Base-by-base conservation (phyloP, 1,140 invertebrate species). In the Teleogryllus occipitalis region DNA sequence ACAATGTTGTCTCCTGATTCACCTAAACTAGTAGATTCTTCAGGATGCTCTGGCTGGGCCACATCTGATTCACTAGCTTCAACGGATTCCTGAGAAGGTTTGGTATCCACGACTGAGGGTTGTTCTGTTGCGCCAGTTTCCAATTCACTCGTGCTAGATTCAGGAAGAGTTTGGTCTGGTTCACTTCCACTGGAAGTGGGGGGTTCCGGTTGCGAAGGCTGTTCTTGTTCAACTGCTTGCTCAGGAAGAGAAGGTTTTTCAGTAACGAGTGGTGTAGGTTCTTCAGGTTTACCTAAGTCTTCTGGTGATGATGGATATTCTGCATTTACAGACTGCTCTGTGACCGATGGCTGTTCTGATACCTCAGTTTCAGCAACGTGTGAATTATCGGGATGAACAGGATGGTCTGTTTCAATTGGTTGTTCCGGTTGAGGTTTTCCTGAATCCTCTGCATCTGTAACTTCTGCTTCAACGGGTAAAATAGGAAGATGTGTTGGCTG, bases 211-310 rank as follows among this genome's bases (percentile, higher is more conserved):
- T 49, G 8, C 8, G 8, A 14, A 39, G 54, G n/a, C 14, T 22
- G 49, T 14, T 79, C n/a, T 65, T 39, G 80, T 79, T 79, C 75
- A 76, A 79, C 78, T 47, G 82, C 76, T 74, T 84, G 82, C 47
- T 74, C 80, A 47, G 74, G 47, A 75, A 73, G 14, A 73, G 77
- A 77, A 21, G 76, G 74, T 80, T 82, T 77, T 48, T 72, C 79
- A 65, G 27, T 39, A 79, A 65, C 27, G 27, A 39, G 5, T 39
- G 27, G 27, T 39, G 27, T 39, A 39, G 27, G 27, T 39, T 39
- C 27, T 39, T 39, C 27, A 39, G 27, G 27, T 39, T 39, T 39
- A 39, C 27, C 27, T 2, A 39, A 1, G 27, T 39, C 27, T 39
- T 1, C 27, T 5, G 27, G 27, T 39, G 27, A 39, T 39, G 27